Evolutionary conservation across 2,888 invertebrate genomes (phyloP).

Genomic region (Orchestes rusci): DNA sequence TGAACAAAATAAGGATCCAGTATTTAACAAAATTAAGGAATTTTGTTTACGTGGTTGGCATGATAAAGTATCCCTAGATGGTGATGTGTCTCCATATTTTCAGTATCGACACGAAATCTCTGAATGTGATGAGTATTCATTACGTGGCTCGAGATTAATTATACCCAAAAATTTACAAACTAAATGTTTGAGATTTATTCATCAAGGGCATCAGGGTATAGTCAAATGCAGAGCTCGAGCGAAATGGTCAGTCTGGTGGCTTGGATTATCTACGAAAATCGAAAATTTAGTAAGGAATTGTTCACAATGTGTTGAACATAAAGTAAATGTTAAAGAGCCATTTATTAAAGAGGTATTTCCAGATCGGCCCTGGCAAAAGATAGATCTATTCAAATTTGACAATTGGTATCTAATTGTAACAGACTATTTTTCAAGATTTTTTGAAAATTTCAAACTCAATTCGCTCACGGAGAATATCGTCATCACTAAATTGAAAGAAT

Average conservation of each 20-base stretch:
- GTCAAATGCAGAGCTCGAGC: slow-evolving; percentile 25
- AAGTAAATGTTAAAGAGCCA: slow-evolving; percentile 19
- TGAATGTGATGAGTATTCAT: neutral
- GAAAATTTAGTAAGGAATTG: slow-evolving; percentile 25
- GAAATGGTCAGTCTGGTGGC: slow-evolving; percentile 23
- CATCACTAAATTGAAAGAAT: slow-evolving; percentile 22
- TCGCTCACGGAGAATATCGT: slow-evolving; percentile 11
- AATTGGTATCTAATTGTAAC: slow-evolving; percentile 3
- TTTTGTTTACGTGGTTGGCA: neutral
- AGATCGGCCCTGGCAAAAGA: slow-evolving; percentile 23
- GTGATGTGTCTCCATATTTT: neutral
- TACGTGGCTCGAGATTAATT: neutral
- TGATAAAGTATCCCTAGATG: neutral
- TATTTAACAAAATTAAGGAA: neutral
- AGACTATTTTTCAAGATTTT: slow-evolving; percentile 3
- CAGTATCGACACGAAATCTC: neutral
- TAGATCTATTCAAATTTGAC: neutral
- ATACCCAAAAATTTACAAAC: slow-evolving; percentile 3
- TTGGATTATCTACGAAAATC: slow-evolving; percentile 23
- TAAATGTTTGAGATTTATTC: slow-evolving; percentile 14
- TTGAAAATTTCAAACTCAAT: neutral
- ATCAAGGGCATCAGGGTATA: slow-evolving; percentile 20
- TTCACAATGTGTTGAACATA: slow-evolving; percentile 20
- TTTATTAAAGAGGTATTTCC: slow-evolving; percentile 20
- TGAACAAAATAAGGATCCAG: neutral